These are phyloP conservation scores for Glaucidium brasilianum DNA, from an alignment of 2,113 vertebrate species.

Conservation along the genomic window DNA sequence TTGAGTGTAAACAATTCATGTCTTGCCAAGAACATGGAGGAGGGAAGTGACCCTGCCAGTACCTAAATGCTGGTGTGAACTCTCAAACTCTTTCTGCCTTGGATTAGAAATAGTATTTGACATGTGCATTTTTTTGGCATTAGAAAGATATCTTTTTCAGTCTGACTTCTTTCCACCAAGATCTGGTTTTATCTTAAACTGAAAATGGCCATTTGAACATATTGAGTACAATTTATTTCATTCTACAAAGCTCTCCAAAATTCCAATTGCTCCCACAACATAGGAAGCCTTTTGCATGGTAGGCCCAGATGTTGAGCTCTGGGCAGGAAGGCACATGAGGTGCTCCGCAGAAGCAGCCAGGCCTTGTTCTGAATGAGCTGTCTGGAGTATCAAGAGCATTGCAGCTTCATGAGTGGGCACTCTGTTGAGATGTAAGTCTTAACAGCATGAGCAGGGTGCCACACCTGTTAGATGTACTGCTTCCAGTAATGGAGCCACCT, in stretches of 20 bases:
- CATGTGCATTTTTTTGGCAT: background rate
- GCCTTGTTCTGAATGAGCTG: background rate
- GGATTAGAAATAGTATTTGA: background rate
- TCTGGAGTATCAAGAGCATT: background rate
- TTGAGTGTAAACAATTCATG: background rate
- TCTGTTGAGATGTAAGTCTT: background rate
- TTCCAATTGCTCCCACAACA: background rate
- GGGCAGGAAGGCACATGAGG: fast-evolving
- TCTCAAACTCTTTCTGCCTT: background rate
- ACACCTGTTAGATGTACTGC: background rate
- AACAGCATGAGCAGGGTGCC: background rate
- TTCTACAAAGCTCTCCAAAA: background rate
- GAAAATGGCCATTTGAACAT: background rate
- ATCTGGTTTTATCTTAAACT: background rate
- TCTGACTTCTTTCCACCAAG: background rate
- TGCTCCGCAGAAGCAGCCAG: background rate
- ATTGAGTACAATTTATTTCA: background rate
- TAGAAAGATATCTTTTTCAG: background rate
- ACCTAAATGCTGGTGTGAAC: background rate
- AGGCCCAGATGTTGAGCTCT: background rate
- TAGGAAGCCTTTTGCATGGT: background rate
- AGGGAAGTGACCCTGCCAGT: background rate
- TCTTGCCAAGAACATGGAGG: background rate
- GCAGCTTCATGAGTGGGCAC: background rate
- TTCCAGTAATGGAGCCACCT: fast-evolving